Evolutionary conservation across 1,140 invertebrate genomes (phyloP).

Genomic region (Drosophila nigrodunni): DNA sequence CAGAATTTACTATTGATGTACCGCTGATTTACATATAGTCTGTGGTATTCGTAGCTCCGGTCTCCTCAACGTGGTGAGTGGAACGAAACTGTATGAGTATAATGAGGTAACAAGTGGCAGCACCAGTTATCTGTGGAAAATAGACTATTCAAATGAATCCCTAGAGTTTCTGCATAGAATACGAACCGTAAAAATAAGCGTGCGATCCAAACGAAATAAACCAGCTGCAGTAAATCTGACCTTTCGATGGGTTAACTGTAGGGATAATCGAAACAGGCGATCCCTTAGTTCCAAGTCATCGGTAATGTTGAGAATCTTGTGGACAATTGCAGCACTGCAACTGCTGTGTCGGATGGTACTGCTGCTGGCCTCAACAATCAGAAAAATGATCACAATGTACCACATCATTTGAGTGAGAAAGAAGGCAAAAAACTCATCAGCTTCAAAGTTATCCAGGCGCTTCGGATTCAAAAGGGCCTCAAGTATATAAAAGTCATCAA

Average conservation of each 20-base stretch:
- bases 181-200: constrained; percentile 79
- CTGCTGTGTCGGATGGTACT: constrained; percentile 68
- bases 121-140: constrained; percentile 67
- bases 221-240: constrained; percentile 78
- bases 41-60: constrained; percentile 15
- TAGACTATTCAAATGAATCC: background rate
- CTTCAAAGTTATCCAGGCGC: constrained; percentile 68
- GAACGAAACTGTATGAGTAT: constrained; percentile 77
- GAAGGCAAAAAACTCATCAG: constrained; percentile 81
- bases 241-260: constrained; percentile 73
- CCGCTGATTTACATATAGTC: constrained; percentile 10
- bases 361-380: constrained; percentile 79
- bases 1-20: too few relatives aligned
- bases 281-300: constrained; percentile 72
- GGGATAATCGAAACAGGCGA: constrained; percentile 68
- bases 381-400: constrained; percentile 79
- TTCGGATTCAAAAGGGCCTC: constrained; percentile 74
- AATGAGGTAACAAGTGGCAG: constrained; percentile 80
- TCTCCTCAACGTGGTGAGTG: constrained; percentile 62
- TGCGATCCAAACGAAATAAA: constrained; percentile 78
- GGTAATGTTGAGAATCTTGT: constrained; percentile 79
- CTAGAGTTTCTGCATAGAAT: fast-evolving
- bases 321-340: constrained; percentile 69
- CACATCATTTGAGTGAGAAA: constrained; percentile 77
- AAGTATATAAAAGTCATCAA: constrained; percentile 81